Evolutionary conservation across 2,113 vertebrate species (phyloP).

Genomic region (Atrichornis clamosus): DNA sequence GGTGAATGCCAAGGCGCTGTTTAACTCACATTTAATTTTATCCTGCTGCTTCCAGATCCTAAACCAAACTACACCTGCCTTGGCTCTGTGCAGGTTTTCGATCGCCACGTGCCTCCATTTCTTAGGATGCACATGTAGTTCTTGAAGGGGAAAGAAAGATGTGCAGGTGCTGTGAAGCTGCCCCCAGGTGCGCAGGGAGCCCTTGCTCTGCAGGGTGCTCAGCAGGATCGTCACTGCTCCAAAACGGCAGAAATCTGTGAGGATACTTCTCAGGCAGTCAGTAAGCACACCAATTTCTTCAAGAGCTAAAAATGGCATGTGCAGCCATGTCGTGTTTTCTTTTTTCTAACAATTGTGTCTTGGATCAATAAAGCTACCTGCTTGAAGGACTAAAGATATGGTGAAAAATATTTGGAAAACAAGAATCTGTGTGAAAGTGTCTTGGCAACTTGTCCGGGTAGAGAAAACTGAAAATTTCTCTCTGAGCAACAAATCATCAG

Average conservation of each 20-base stretch:
- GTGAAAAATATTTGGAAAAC: neutral
- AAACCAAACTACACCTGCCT: neutral
- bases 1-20: neutral
- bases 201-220: rapidly evolving
- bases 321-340: neutral
- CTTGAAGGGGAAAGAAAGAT: neutral
- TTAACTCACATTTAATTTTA: neutral
- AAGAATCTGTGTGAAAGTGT: neutral
- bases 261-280: neutral
- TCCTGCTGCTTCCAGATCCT: neutral
- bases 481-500: neutral
- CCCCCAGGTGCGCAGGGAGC: rapidly evolving
- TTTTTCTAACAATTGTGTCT: neutral
- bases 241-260: rapidly evolving
- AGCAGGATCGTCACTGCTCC: neutral
- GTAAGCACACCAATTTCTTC: neutral
- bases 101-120: neutral
- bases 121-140: neutral
- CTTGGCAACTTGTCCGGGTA: neutral
- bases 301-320: neutral
- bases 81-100: neutral
- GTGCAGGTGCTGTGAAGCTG: neutral
- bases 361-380: neutral
- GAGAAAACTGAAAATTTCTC: neutral
- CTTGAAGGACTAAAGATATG: neutral